Percentiles rank a stretch among this genome's conserved stretches.
phyloP scores from a whole-genome alignment of 1,140 invertebrate species.

The Drosophila fuyamai region DNA sequence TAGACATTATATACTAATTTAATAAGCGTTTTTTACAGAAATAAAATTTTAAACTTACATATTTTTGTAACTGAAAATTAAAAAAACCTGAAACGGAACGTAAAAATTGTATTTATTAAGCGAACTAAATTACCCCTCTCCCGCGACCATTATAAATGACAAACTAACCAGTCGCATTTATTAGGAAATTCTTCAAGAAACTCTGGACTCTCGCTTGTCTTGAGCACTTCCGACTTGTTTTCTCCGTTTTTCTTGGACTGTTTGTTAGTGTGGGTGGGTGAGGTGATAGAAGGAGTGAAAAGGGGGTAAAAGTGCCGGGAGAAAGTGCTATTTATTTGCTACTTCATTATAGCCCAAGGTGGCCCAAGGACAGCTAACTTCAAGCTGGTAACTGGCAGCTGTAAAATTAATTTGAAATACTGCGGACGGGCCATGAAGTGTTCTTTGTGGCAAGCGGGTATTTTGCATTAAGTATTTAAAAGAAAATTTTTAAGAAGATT shows the following conservation, averaged over 20 bases:
- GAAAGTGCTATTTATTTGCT: slow-evolving; percentile 71
- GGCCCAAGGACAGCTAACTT: slow-evolving; percentile 36
- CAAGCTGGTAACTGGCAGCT: slow-evolving; percentile 56
- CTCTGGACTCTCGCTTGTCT: slow-evolving; percentile 15
- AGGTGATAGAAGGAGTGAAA: not conserved
- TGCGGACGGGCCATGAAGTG: slow-evolving; percentile 18
- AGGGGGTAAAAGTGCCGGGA: not conserved
- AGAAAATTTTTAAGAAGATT: slow-evolving; percentile 57
- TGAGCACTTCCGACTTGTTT: slow-evolving; percentile 14
- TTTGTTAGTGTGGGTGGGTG: slow-evolving; percentile 26
- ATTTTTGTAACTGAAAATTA: too few relatives aligned
- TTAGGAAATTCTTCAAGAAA: slow-evolving; percentile 41
- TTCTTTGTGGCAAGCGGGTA: slow-evolving; percentile 21
- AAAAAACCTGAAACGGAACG: too few relatives aligned
- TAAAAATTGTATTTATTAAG: too few relatives aligned
- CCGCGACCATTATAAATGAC: slow-evolving; percentile 56
- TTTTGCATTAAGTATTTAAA: slow-evolving; percentile 69
- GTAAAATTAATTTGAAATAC: slow-evolving; percentile 79
- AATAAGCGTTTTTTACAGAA: too few relatives aligned
- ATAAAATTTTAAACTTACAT: too few relatives aligned
- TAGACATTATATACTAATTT: too few relatives aligned
- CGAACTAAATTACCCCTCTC: too few relatives aligned
- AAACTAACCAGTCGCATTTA: slow-evolving; percentile 63
- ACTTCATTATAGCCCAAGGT: slow-evolving; percentile 73
- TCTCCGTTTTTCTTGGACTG: slow-evolving; percentile 2